phyloP scores from a whole-genome alignment of 1,140 invertebrate species.

The Caenorhabditis tropicalis region DNA sequence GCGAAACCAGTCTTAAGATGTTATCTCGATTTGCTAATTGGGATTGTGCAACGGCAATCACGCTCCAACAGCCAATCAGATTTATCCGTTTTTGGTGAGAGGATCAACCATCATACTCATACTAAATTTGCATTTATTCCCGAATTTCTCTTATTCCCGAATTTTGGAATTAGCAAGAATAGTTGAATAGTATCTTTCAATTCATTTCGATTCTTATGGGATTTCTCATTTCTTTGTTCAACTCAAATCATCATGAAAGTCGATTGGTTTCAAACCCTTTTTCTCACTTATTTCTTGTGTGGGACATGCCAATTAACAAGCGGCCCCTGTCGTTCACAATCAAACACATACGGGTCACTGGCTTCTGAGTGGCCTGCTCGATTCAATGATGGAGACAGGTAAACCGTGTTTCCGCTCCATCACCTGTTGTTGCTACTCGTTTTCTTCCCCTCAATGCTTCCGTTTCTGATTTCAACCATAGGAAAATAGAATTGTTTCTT shows the following conservation, averaged over 20 bases:
- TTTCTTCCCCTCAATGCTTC: neutral
- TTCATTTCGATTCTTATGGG: neutral
- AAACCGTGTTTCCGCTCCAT: slow-evolving; percentile 35
- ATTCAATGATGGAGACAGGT: neutral
- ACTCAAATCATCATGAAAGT: neutral
- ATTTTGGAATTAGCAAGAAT: neutral
- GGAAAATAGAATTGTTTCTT: neutral
- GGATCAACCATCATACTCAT: neutral
- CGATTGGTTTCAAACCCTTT: neutral
- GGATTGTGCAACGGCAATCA: slow-evolving; percentile 37
- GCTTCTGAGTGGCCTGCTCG: slow-evolving; percentile 37
- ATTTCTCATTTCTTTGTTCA: no score
- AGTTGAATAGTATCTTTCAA: neutral
- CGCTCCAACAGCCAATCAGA: neutral
- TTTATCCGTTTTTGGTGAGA: neutral
- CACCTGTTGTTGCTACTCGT: slow-evolving; percentile 17
- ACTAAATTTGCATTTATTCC: slow-evolving; percentile 17
- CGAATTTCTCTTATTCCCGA: neutral
- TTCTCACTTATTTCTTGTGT: neutral
- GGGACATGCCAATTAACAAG: slow-evolving; percentile 40
- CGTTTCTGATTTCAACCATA: neutral
- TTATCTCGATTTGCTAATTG: slow-evolving; percentile 31
- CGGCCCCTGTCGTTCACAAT: slow-evolving; percentile 32
- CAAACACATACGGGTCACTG: slow-evolving; percentile 37
- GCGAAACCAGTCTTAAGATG: slow-evolving; percentile 35